Evolutionary conservation across 2,888 invertebrate species (phyloP).

Genomic region (Eupithecia abbreviata): DNA sequence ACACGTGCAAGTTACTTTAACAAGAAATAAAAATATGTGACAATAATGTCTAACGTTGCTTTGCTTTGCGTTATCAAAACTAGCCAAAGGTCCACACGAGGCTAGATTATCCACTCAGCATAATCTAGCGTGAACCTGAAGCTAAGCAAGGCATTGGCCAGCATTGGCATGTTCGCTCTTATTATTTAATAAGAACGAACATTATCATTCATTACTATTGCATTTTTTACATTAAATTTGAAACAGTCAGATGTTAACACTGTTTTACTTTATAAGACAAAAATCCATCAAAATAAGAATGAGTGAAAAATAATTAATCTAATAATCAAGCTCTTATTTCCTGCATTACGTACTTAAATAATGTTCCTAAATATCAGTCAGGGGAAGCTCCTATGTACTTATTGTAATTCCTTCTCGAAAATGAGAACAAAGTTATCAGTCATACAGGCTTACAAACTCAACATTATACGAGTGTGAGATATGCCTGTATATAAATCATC

Average conservation of each 20-base stretch:
- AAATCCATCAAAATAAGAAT: neutral
- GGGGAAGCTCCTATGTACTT: too few relatives aligned
- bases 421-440: slow-evolving; percentile 10
- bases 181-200: too few relatives aligned
- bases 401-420: neutral
- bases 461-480: neutral
- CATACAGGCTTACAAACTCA: neutral
- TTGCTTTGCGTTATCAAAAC: too few relatives aligned
- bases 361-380: neutral
- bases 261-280: neutral
- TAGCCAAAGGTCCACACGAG: too few relatives aligned
- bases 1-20: too few relatives aligned
- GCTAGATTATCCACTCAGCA: too few relatives aligned
- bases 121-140: too few relatives aligned
- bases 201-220: too few relatives aligned
- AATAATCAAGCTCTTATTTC: neutral
- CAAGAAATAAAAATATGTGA: neutral
- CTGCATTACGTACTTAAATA: neutral
- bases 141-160: too few relatives aligned
- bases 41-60: neutral
- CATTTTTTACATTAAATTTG: too few relatives aligned
- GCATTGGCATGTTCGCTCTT: too few relatives aligned
- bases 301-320: neutral
- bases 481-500: slow-evolving; percentile 21
- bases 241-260: neutral